phyloP scores from a whole-genome alignment of 2,113 vertebrate genomes.

The Phaethornis superciliosus region DNA sequence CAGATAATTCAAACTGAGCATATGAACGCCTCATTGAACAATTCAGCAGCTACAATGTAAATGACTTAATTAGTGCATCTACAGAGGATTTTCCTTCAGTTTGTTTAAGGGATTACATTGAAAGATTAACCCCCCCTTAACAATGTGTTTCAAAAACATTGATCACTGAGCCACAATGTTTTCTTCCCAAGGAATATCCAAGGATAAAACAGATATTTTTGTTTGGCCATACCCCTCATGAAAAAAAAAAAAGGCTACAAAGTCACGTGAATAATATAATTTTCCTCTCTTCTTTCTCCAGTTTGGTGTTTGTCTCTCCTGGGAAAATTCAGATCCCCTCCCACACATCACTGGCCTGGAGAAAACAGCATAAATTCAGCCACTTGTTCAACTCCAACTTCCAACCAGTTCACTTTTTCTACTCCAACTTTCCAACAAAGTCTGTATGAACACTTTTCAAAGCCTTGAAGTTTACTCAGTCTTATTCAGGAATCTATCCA shows the following conservation, averaged over 20 bases:
- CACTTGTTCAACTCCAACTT: background rate
- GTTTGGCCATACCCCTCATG: background rate
- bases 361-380: background rate
- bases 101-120: background rate
- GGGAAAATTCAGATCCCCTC: background rate
- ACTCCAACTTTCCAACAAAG: background rate
- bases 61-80: background rate
- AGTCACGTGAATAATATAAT: background rate
- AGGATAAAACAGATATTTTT: background rate
- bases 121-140: background rate
- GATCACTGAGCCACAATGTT: background rate
- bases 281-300: background rate
- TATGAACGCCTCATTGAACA: background rate
- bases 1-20: background rate
- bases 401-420: background rate
- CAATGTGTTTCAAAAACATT: background rate
- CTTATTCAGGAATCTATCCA: background rate
- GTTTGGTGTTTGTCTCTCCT: accelerated
- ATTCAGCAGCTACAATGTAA: background rate
- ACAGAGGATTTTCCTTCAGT: background rate
- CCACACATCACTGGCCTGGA: background rate
- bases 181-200: background rate
- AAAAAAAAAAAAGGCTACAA: background rate
- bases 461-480: background rate
- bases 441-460: background rate